Evolutionary conservation across 2,797 vertebrate genomes (phyloP), one percentile per base, ranked within the genome.

Genomic region (Amphiprion clarkii): DNA sequence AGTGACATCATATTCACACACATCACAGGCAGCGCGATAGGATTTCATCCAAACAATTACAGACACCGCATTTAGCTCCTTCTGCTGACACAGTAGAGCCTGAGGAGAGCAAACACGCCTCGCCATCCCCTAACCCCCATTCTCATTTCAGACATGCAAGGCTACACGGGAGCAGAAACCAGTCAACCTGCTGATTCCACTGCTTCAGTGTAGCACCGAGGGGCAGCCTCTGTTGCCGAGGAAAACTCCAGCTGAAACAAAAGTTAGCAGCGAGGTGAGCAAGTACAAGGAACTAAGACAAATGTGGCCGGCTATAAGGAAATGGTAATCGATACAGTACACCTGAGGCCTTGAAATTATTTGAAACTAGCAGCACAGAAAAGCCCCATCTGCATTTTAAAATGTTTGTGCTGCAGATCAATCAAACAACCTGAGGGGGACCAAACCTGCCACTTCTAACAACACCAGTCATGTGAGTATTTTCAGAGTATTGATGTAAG

Each of bases 1-100:
- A 86, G 8, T 84, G 72, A 78, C 73, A 79, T 79, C 71, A 71
- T 67, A 84, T 82, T 89, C 68, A 76, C 57, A 76, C n/a, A 71
- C 59, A 66, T 84, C 48, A 67, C 71, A 78, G 73, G 48, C 42
- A 0, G 42, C 5, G 1, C 2, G 51, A 55, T 57, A 67, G 75
- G 67, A 78, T 70, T 81, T 76, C 78, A 77, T 79, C 29, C 64
- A 81, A 74, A 82, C 72, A 85, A 83, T 83, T 66, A 74, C 21
- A 83, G 67, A 67, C 64, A 62, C 78, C 1, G 66, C 59, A 78
- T 78, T 78, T 66, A 56, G 76, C 67, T 71, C 36, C 25, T 75
- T 66, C 33, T 91, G 87, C 89, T 92, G 92, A 90, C 39, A 42
- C 84, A 82, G 86, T 77, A 67, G 61, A 36, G 62, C 76, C 66